These are phyloP conservation scores for Actinia tenebrosa DNA, from an alignment of 64 coral and sea anemone genomes.

Conservation along the genomic window DNA sequence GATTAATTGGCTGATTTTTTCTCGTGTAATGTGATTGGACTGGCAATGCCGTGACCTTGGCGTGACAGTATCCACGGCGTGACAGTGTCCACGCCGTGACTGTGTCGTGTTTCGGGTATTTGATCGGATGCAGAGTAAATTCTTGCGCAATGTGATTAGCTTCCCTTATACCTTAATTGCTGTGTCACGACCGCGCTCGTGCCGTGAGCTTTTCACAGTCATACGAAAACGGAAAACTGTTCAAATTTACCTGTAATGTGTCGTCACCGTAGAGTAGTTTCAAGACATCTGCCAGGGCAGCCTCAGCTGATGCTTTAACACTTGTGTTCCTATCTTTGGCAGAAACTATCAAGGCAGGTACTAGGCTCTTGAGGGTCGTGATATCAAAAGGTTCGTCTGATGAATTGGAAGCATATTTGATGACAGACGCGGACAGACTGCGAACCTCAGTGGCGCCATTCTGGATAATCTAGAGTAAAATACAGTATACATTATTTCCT, in stretches of 20 bases:
- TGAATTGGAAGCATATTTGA: conserved; percentile 43
- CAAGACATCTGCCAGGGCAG: conserved; percentile 58
- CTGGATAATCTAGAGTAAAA: conserved; percentile 34
- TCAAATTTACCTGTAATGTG: conserved; percentile 54
- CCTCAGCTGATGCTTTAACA: conserved; percentile 68
- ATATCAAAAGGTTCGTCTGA: conserved; percentile 46
- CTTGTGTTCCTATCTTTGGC: conserved; percentile 68
- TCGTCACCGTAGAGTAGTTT: conserved; percentile 49
- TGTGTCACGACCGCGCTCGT: no score
- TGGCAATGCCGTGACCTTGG: no score
- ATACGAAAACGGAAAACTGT: no score
- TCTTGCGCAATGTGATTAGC: no score
- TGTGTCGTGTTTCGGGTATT: background rate
- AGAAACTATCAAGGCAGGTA: conserved; percentile 54
- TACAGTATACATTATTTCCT: background rate
- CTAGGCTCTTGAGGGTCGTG: conserved; percentile 39
- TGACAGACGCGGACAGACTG: conserved; percentile 47
- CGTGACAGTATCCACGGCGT: background rate
- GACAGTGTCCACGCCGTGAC: background rate
- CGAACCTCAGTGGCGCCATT: conserved; percentile 62
- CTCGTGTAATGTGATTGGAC: no score
- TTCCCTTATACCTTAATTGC: no score
- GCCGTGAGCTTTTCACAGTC: no score
- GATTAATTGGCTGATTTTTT: no score
- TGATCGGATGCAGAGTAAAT: no score